A percentile compares a stretch with the other conserved stretches of the same genome.
Conservation (phyloP, 2,888 invertebrate genomes). For the Magallana nippona region DNA sequence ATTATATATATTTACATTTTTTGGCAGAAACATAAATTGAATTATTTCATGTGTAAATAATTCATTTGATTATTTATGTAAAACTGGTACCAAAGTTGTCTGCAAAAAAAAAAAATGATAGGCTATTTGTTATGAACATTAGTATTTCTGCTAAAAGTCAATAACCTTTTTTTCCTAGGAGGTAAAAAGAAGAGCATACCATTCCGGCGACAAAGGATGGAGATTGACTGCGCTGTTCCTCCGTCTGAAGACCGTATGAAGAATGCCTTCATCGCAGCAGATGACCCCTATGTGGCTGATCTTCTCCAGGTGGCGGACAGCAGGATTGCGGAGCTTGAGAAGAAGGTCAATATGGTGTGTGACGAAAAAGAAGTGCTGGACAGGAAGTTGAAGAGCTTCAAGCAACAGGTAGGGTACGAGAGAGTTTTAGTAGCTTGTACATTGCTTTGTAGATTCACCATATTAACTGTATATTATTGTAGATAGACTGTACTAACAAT, state of each 20-base stretch:
- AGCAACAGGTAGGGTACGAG: slow-evolving; percentile 74
- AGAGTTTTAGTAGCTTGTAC: too few species aligned
- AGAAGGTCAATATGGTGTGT: slow-evolving; percentile 62
- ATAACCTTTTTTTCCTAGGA: slow-evolving; percentile 60
- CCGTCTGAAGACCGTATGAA: slow-evolving; percentile 57
- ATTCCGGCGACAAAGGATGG: slow-evolving; percentile 80
- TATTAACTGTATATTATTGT: neutral
- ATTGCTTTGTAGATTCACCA: too few species aligned
- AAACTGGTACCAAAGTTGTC: too few species aligned
- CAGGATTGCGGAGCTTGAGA: slow-evolving; percentile 75
- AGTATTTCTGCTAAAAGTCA: too few species aligned
- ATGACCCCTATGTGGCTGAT: slow-evolving; percentile 79
- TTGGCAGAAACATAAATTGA: too few species aligned
- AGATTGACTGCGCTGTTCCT: slow-evolving; percentile 77
- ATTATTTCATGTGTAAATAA: too few species aligned
- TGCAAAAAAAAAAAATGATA: too few species aligned
- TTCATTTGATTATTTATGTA: too few species aligned
- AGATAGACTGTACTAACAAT: too few species aligned
- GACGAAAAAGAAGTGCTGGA: slow-evolving; percentile 75
- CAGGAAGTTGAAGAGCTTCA: slow-evolving; percentile 74
- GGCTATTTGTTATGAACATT: too few species aligned
- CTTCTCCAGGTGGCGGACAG: slow-evolving; percentile 79
- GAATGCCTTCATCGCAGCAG: slow-evolving; percentile 62
- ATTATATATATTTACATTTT: too few species aligned
- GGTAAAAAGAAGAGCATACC: slow-evolving; percentile 79